Conservation (phyloP, 2,888 invertebrate species). For the Scelioninae gen. 1 region DNA sequence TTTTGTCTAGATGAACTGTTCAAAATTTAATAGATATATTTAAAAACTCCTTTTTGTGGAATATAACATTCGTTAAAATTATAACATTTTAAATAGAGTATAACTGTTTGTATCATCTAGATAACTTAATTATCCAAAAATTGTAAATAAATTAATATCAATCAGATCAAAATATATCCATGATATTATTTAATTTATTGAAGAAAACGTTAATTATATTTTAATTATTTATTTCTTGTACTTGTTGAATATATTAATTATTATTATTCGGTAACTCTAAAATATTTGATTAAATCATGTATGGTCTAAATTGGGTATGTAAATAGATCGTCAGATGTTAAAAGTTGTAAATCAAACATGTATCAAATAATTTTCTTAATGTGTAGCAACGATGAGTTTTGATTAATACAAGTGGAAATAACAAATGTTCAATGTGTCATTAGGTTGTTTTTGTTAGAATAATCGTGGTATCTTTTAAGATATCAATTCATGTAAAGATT, state of each 20-base stretch:
- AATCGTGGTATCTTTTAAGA: neutral
- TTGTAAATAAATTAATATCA: constrained; percentile 16
- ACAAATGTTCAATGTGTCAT: constrained; percentile 12
- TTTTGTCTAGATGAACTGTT: neutral
- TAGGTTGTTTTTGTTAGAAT: neutral
- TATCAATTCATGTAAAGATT: constrained; percentile 10
- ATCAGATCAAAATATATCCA: constrained; percentile 2
- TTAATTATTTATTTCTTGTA: constrained; percentile 2
- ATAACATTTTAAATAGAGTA: too few relatives aligned
- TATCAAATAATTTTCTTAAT: constrained; percentile 3
- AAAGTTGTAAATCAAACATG: constrained; percentile 35
- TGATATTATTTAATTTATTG: neutral
- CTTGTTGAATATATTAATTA: too few relatives aligned
- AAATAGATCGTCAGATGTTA: constrained; percentile 39
- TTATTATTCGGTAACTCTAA: neutral
- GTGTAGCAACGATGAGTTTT: constrained; percentile 35
- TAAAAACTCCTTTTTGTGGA: too few relatives aligned
- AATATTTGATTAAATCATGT: neutral
- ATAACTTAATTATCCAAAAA: neutral
- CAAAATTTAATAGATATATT: neutral
- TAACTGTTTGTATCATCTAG: neutral
- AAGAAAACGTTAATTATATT: constrained; percentile 13
- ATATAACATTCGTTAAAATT: too few relatives aligned
- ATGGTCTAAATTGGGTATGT: constrained; percentile 26
- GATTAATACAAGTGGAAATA: constrained; percentile 39